These are phyloP conservation scores for Coptodon bakossiorum DNA, from an alignment of 2,113 vertebrate species.

Conservation along the genomic window DNA sequence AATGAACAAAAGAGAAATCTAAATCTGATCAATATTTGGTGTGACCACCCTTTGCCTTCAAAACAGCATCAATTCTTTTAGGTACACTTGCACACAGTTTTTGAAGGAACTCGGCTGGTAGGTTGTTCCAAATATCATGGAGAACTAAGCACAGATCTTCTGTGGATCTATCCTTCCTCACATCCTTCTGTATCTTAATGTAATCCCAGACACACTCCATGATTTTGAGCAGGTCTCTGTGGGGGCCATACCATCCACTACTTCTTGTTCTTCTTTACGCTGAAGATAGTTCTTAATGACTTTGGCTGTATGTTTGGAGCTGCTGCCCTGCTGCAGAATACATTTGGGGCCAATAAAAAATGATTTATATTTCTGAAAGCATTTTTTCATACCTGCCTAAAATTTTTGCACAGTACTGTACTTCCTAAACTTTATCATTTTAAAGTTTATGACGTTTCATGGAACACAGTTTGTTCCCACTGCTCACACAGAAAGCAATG, in stretches of 20 bases:
- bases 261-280: background rate
- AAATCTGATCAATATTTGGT: background rate
- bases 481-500: rapidly evolving
- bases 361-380: background rate
- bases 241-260: background rate
- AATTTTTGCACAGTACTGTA: background rate
- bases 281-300: background rate
- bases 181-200: background rate
- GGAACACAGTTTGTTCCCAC: background rate
- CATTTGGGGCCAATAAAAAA: background rate
- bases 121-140: background rate
- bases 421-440: background rate
- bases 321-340: background rate
- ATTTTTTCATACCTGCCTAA: background rate
- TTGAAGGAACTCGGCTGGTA: background rate
- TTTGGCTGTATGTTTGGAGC: background rate
- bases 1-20: background rate
- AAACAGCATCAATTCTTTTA: background rate
- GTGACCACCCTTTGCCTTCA: background rate
- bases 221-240: background rate
- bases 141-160: background rate
- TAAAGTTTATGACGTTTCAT: background rate
- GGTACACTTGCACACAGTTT: background rate
- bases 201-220: background rate
- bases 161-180: background rate